Evolutionary conservation across 1,140 invertebrate species (phyloP).

Genomic region (Zaprionus davidi): DNA sequence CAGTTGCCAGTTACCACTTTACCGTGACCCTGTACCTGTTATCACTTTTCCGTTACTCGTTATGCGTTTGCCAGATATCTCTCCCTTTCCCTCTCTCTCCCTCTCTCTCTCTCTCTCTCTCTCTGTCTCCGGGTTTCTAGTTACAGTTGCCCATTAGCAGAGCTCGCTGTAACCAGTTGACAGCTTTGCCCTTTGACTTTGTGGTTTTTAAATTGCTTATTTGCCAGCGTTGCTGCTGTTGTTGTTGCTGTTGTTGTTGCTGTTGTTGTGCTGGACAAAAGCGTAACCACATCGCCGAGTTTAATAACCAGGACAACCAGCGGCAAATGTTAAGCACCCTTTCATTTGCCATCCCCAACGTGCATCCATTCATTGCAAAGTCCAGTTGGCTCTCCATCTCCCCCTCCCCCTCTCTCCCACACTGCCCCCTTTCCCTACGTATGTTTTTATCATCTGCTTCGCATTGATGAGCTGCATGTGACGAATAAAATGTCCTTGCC

Average conservation of each 20-base stretch:
- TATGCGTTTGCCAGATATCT: too few species aligned
- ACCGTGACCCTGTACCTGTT: too few species aligned
- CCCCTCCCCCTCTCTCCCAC: not conserved
- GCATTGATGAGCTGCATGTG: conserved; percentile 50
- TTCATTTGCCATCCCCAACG: not conserved
- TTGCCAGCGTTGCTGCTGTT: conserved; percentile 37
- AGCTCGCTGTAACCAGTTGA: conserved; percentile 1
- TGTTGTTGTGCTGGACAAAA: conserved; percentile 12
- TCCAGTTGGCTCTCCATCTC: not conserved
- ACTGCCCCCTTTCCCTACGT: not conserved
- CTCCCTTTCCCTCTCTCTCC: too few species aligned
- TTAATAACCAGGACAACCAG: conserved; percentile 64
- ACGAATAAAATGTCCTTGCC: conserved; percentile 43
- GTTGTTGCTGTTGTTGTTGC: not conserved
- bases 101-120: too few species aligned
- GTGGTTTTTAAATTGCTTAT: conserved; percentile 75
- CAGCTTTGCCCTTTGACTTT: conserved; percentile 44
- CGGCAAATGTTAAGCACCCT: conserved; percentile 28
- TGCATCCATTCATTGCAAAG: not conserved
- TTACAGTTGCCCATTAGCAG: not conserved
- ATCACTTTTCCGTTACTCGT: too few species aligned
- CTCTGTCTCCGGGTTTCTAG: not conserved
- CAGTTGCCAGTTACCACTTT: too few species aligned
- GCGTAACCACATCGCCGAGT: conserved; percentile 40
- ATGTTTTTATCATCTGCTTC: conserved; percentile 18